Base-by-base conservation (phyloP, 2,888 invertebrate species). In the Macaria notata region DNA sequence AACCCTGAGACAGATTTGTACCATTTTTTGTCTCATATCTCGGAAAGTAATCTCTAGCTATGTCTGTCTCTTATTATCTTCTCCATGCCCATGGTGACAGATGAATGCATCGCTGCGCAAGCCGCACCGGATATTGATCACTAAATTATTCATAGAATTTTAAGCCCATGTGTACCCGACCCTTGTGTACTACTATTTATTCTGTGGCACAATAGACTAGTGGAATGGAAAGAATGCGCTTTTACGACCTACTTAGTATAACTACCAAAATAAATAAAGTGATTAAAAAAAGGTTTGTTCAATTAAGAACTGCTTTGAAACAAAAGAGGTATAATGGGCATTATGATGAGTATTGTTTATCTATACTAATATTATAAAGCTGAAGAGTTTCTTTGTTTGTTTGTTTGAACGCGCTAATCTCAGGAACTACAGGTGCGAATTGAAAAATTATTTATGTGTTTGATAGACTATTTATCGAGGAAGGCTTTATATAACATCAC, bases 81-180 rank as follows among this genome's bases (percentile, higher is more conserved):
- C 19, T 19, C 19, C 19, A 19, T 19, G 19, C 19, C 19, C 19
- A 39, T 47, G 63, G 69, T 73, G 73, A 76, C 68, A 66, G 66
- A 73, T 76, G 72, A 69, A 68, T 71, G 68, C 70, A 65, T 67
- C 59, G 63, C 57, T 64, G 68, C 64, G 65, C 65, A 60, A 62
- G 68, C 66, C 57, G 64, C 63, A 60, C 70, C 70, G 73, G 73
- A 76, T 73, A 72, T 66, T 56, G 65, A 72, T 66, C 66, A 66
- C 69, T 74, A 66, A 74, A 65, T 68, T 81, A 81, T 79, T 77
- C 76, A 81, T 79, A 73, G 75, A 73, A 71, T 72, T 73, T 75
- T 50, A 43, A 59, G 46, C 53, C 48, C 36, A 29, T 54, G 33
- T 39, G 36, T 41, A 47, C 43, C 46, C 38, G 44, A 30, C 52